phyloP scores from a whole-genome alignment of 2,113 vertebrate genomes.

The Rana temporaria region DNA sequence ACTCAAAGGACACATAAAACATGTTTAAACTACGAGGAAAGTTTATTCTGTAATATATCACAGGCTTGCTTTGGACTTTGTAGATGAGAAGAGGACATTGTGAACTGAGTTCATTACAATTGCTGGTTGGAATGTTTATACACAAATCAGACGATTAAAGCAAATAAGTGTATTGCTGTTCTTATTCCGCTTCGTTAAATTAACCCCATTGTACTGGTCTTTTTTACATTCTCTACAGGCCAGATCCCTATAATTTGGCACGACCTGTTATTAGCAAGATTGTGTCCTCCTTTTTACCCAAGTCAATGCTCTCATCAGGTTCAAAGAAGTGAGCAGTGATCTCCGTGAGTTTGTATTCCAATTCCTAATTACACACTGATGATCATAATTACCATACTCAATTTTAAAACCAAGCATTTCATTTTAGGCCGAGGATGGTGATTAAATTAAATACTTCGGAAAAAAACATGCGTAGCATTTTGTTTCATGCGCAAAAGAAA shows the following conservation, averaged over 20 bases:
- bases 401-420: constrained; percentile 16
- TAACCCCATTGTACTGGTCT: constrained; percentile 5
- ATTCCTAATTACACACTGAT: constrained; percentile 20
- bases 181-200: not conserved
- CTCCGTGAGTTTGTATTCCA: not conserved
- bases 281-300: not conserved
- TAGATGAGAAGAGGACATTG: not conserved
- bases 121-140: not conserved
- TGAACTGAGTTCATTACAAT: not conserved
- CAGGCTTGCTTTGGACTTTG: not conserved
- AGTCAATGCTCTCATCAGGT: not conserved
- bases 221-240: not conserved
- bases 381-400: constrained; percentile 33
- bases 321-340: constrained; percentile 1
- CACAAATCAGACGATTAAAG: not conserved
- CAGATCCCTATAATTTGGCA: constrained; percentile 26
- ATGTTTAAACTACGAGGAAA: not conserved
- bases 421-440: constrained; percentile 18
- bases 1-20: not conserved
- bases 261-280: constrained; percentile 36
- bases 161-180: not conserved
- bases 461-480: constrained; percentile 21
- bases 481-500: constrained; percentile 25
- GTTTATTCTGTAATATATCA: not conserved
- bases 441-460: constrained; percentile 22